Evolutionary conservation across 1,140 invertebrate genomes (phyloP).

Genomic region (Rhagoletis pomonella): DNA sequence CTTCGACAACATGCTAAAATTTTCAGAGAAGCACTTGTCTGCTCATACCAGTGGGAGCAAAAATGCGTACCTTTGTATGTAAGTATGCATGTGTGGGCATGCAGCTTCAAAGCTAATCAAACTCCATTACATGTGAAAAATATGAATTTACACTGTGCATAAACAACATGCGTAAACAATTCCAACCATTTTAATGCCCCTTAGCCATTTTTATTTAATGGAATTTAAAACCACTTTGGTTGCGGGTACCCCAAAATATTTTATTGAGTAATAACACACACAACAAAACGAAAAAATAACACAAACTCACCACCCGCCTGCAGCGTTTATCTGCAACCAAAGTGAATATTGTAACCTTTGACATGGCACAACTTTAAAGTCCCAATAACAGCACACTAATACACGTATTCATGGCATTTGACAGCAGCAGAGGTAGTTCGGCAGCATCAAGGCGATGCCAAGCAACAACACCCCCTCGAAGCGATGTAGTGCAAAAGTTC

Average conservation of each 20-base stretch:
- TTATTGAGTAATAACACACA: conserved; percentile 48
- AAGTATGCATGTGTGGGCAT: not conserved
- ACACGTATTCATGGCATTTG: conserved; percentile 30
- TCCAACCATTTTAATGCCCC: conserved; percentile 69
- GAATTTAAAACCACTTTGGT: conserved; percentile 73
- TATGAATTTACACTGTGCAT: conserved; percentile 45
- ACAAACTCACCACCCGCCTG: conserved; percentile 29
- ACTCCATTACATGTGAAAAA: conserved; percentile 46
- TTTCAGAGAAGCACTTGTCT: not conserved
- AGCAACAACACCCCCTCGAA: not conserved
- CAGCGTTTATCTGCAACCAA: not conserved
- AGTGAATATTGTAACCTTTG: conserved; percentile 52
- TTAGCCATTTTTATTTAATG: conserved; percentile 67
- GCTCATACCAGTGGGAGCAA: not conserved
- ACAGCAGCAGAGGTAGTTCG: not conserved
- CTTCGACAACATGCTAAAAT: not conserved
- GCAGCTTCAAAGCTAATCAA: conserved; percentile 23
- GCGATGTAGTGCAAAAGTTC: not conserved
- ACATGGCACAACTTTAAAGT: conserved; percentile 32
- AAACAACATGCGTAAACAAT: conserved; percentile 71
- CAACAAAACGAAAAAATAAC: not conserved
- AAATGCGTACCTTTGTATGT: not conserved
- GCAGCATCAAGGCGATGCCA: not conserved
- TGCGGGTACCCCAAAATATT: conserved; percentile 47
- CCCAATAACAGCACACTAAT: conserved; percentile 4